These are phyloP conservation scores for Mandrillus leucophaeus DNA, from an alignment of 2,113 vertebrate genomes.

Conservation along the genomic window DNA sequence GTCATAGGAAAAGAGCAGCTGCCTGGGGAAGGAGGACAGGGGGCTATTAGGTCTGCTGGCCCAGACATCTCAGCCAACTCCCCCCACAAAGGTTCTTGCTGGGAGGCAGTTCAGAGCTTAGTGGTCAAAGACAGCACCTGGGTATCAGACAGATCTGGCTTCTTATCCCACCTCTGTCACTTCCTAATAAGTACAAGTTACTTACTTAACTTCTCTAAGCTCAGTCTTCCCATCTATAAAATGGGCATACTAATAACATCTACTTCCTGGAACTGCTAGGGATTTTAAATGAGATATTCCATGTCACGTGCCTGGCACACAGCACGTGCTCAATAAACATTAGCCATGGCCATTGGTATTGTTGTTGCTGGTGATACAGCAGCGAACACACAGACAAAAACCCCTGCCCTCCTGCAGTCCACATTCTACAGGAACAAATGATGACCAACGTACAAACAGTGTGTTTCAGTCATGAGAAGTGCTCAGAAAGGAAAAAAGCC, in stretches of 20 bases:
- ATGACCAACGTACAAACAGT: not conserved
- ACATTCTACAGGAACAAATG: not conserved
- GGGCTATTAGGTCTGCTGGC: too few species aligned
- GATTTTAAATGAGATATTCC: not conserved
- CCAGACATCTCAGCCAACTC: not conserved
- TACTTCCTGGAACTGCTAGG: not conserved
- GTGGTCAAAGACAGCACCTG: not conserved
- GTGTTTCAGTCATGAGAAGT: not conserved
- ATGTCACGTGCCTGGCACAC: not conserved
- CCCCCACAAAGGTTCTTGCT: rapidly evolving
- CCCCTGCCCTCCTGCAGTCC: not conserved
- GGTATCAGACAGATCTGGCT: not conserved
- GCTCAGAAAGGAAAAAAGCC: too few species aligned
- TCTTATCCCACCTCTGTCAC: not conserved
- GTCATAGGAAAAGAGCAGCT: not conserved
- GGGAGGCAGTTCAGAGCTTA: not conserved
- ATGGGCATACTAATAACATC: not conserved
- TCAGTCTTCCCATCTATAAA: not conserved
- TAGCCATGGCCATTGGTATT: not conserved
- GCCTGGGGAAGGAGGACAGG: not conserved
- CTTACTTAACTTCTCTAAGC: not conserved
- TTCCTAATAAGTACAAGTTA: not conserved
- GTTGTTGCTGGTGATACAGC: not conserved
- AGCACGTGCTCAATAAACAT: not conserved
- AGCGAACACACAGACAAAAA: not conserved